Evolutionary conservation across 2,888 invertebrate species (phyloP).

Genomic region (Clitarchus hookeri): DNA sequence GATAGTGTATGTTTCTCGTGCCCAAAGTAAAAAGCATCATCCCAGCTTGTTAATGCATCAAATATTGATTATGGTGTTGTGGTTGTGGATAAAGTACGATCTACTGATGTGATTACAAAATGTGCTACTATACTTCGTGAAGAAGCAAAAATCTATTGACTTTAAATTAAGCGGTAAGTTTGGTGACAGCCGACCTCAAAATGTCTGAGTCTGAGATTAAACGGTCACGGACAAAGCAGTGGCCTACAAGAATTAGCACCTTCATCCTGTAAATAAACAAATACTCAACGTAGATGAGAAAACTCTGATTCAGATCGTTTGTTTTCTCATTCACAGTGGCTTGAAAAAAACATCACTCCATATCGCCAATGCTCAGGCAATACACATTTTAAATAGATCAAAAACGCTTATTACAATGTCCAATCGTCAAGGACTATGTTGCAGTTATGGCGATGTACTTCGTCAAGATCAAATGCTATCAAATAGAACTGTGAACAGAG

Average conservation of each 20-base stretch:
- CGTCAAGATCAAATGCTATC: background rate
- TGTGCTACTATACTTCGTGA: background rate
- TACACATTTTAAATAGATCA: background rate
- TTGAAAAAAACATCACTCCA: conserved; percentile 11
- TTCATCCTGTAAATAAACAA: background rate
- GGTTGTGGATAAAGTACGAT: background rate
- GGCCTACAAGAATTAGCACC: background rate
- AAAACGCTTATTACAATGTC: background rate
- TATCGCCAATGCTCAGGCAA: background rate
- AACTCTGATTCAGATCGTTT: background rate
- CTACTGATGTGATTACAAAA: background rate
- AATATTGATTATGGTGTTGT: background rate
- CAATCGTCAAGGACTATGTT: background rate
- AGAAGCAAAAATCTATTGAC: background rate
- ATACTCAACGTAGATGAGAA: background rate
- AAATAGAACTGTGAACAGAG: background rate
- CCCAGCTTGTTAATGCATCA: background rate
- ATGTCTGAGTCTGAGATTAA: background rate
- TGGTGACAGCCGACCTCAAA: background rate
- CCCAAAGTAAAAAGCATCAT: background rate
- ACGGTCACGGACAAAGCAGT: background rate
- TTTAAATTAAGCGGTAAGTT: background rate
- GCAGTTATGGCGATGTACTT: background rate
- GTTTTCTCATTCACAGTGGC: background rate
- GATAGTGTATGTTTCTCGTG: background rate